Evolutionary conservation across 2,113 vertebrate species (phyloP).

Genomic region (Piprites chloris): DNA sequence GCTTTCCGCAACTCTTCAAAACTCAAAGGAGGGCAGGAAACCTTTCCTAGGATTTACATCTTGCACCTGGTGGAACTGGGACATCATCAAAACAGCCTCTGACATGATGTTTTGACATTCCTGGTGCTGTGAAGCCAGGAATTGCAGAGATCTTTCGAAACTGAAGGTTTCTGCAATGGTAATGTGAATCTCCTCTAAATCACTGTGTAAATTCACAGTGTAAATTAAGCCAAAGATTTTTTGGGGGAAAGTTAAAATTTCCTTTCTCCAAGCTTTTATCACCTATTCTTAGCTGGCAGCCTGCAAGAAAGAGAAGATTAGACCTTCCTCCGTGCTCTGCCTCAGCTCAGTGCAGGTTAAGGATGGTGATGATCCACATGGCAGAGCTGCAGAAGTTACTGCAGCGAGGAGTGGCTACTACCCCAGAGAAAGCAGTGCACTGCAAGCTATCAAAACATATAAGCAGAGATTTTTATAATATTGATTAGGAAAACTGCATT

Average conservation of each 20-base stretch:
- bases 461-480: not conserved
- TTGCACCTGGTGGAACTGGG: not conserved
- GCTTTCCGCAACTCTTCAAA: not conserved
- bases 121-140: not conserved
- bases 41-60: not conserved
- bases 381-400: not conserved
- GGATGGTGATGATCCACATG: not conserved
- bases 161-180: not conserved
- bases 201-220: not conserved
- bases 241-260: not conserved
- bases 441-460: not conserved
- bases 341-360: not conserved
- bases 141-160: not conserved
- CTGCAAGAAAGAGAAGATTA: not conserved
- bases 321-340: not conserved
- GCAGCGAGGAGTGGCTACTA: not conserved
- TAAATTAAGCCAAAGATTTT: not conserved
- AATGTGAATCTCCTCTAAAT: not conserved
- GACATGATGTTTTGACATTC: accelerated
- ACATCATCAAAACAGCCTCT: not conserved
- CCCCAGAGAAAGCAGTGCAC: not conserved
- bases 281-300: not conserved
- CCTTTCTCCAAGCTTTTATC: not conserved
- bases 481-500: not conserved
- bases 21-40: not conserved